These are phyloP conservation scores for Tribolium madens DNA, from an alignment of 1,140 invertebrate genomes.

Conservation along the genomic window DNA sequence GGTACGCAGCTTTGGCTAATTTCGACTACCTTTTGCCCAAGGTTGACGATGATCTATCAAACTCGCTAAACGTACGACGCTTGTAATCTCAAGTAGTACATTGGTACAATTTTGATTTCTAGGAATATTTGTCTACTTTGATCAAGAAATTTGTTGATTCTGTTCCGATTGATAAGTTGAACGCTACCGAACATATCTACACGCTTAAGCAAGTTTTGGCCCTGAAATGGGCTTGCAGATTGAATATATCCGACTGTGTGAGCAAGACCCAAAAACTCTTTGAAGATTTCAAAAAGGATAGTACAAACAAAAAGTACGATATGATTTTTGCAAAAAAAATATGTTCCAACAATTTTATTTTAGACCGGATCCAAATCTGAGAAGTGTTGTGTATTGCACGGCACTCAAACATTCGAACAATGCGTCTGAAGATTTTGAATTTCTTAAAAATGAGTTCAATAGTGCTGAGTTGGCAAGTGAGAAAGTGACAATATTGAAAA, in stretches of 20 bases:
- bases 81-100: not conserved
- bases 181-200: conserved; percentile 60
- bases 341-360: conserved; percentile 38
- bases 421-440: conserved; percentile 65
- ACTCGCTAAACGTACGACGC: not conserved
- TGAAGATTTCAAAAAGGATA: conserved; percentile 41
- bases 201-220: conserved; percentile 65
- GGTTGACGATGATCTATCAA: not conserved
- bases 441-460: conserved; percentile 68
- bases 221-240: conserved; percentile 68
- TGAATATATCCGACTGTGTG: conserved; percentile 67
- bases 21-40: not conserved
- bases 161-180: not conserved
- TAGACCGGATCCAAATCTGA: conserved; percentile 70
- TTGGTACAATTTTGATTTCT: not conserved
- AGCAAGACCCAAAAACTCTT: conserved; percentile 60
- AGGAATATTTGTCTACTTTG: not conserved
- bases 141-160: not conserved
- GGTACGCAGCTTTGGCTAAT: conserved; percentile 70
- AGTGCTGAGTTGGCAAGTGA: conserved; percentile 68
- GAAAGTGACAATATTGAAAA: conserved; percentile 70
- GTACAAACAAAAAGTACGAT: conserved; percentile 45
- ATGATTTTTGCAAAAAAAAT: conserved; percentile 13
- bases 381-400: conserved; percentile 72
- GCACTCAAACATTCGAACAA: conserved; percentile 65